Evolutionary conservation across 2,888 invertebrate genomes (phyloP).

Genomic region (Tinea semifulvella): DNA sequence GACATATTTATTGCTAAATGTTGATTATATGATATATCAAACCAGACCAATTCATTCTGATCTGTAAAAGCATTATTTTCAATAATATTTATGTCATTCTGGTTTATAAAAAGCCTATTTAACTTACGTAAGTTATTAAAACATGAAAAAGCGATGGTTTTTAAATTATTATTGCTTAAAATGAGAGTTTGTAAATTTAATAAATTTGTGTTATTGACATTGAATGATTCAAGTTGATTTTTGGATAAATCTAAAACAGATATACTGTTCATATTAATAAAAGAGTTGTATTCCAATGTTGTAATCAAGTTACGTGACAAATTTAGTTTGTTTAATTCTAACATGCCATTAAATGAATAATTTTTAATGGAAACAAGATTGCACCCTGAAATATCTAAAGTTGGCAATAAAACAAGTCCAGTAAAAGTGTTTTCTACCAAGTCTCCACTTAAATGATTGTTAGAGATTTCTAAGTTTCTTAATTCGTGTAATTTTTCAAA

Average conservation of each 20-base stretch:
- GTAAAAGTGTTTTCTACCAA: slow-evolving; percentile 34
- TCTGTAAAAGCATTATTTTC: slow-evolving; percentile 25
- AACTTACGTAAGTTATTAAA: slow-evolving; percentile 28
- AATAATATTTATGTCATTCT: slow-evolving; percentile 29
- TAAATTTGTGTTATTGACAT: slow-evolving; percentile 35
- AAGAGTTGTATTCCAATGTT: slow-evolving; percentile 34
- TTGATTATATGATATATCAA: slow-evolving; percentile 40
- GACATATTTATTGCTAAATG: slow-evolving; percentile 26
- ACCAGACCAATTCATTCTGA: slow-evolving; percentile 25
- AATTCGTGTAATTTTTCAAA: slow-evolving; percentile 31
- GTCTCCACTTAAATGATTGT: slow-evolving; percentile 34
- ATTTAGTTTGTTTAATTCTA: slow-evolving; percentile 32
- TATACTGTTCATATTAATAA: slow-evolving; percentile 31
- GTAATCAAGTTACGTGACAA: slow-evolving; percentile 34
- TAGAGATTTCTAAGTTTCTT: slow-evolving; percentile 33
- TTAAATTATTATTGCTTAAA: slow-evolving; percentile 36
- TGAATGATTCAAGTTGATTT: slow-evolving; percentile 32
- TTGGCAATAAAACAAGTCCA: slow-evolving; percentile 34
- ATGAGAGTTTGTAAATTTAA: slow-evolving; percentile 27
- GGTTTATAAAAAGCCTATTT: slow-evolving; percentile 27
- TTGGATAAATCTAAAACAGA: slow-evolving; percentile 39
- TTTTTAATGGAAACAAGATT: slow-evolving; percentile 32
- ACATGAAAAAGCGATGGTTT: slow-evolving; percentile 23
- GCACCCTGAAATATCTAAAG: slow-evolving; percentile 37
- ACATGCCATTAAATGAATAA: slow-evolving; percentile 38